A percentile compares a stretch with the other conserved stretches of the same genome.
Evolutionary conservation across 2,797 vertebrate genomes (phyloP).

Genomic region (Hapalemur alaotrensis): DNA sequence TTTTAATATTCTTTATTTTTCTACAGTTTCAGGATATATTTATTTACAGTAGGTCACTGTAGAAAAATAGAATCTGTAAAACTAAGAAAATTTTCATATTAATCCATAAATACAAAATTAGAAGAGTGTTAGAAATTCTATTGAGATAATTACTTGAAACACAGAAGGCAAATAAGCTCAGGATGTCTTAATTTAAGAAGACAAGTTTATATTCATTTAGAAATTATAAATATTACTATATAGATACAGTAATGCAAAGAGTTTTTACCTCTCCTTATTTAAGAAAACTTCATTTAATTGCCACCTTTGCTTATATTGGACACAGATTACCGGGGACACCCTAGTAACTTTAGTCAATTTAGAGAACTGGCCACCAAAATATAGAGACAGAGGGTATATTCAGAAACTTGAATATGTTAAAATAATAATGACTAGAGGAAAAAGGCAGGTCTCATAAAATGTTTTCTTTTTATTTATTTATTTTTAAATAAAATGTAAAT

Average conservation of each 20-base stretch:
- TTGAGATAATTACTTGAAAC: not conserved
- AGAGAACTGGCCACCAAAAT: not conserved
- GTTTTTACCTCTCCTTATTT: not conserved
- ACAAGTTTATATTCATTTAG: not conserved
- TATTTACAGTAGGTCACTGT: not conserved
- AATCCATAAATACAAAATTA: not conserved
- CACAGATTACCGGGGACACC: not conserved
- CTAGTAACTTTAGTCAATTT: not conserved
- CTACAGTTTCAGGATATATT: not conserved
- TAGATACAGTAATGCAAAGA: not conserved
- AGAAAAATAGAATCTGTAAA: not conserved
- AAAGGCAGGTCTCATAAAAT: not conserved
- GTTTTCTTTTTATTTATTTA: too few relatives aligned
- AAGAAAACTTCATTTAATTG: not conserved
- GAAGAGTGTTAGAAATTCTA: not conserved
- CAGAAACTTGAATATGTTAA: not conserved
- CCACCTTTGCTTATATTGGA: not conserved
- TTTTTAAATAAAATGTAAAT: not conserved
- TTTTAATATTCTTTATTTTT: not conserved
- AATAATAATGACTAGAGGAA: not conserved
- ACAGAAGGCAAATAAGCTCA: not conserved
- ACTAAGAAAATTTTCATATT: not conserved
- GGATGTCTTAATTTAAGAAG: not conserved
- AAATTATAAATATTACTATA: not conserved
- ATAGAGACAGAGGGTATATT: not conserved